Base-by-base conservation (phyloP, 2,888 invertebrate species). In the Gnatocerus cornutus region DNA sequence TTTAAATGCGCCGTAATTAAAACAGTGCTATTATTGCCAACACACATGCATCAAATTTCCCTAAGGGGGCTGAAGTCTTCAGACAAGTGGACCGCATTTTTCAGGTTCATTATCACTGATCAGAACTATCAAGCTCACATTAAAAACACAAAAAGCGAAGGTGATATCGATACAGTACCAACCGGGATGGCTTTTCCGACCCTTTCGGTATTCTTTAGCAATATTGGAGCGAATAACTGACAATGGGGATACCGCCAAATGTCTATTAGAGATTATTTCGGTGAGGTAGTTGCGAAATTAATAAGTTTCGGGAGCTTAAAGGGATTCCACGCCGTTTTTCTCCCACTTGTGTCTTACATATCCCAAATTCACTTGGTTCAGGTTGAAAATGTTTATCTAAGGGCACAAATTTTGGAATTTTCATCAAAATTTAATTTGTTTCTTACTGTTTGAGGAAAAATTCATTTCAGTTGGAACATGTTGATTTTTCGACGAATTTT, bases 81-180 rank as follows among this genome's bases (percentile, higher is more conserved):
- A 3, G 37, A 6, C 37, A 8, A 53, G n/a, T 13, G 27, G 39
- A 56, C 53, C 33, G 33, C 50, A 12, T 37, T 37, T 37, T 37
- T 37, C n/a, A 37, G 8, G 9, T 37, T 46, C 16, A 46, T 16
- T 4, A 46, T 16, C 46, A 16, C 3, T 16, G n/a, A 46, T 16
- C 16, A 16, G 16, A 46, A 46, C 46, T 16, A 46, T 46, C 39
- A 56, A 56, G 41, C 43, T 33, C 41, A 27, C 56, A 56, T 56
- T 56, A 56, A 56, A 56, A 56, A 56, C 41, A 56, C 56, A 56
- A 56, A 56, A 10, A 21, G 53, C 10, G 27, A 48, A 48, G 16
- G 46, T 16, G 46, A 46, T 50, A 50, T 50, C 10, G 50, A 30
- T 29, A 10, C 30, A n/a, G 29, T 30, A 29, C 29, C 30, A 12